These are phyloP conservation scores for Oppia nitens DNA, from an alignment of 1,140 invertebrate genomes.

Conservation along the genomic window DNA sequence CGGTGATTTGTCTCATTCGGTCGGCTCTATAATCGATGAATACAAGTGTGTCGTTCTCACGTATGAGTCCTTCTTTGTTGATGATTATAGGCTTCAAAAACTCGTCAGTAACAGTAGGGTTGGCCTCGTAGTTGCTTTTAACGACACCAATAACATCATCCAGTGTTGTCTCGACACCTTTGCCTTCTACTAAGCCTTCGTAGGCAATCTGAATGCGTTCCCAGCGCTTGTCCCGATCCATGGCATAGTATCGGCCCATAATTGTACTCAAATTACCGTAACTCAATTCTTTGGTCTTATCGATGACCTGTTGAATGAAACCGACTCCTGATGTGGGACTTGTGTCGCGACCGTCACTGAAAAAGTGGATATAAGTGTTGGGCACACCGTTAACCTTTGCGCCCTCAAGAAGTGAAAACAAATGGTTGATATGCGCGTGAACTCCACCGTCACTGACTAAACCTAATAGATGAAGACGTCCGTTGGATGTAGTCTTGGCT, in stretches of 20 bases:
- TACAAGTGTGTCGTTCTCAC: conserved; percentile 33
- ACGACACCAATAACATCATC: conserved; percentile 25
- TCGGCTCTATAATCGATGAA: conserved; percentile 35
- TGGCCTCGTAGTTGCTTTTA: conserved; percentile 18
- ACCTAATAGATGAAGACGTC: conserved; percentile 31
- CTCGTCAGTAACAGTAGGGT: conserved; percentile 29
- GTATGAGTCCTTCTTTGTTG: conserved; percentile 25
- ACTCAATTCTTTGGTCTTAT: conserved; percentile 18
- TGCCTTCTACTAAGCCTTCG: conserved; percentile 31
- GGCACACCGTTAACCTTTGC: conserved; percentile 29
- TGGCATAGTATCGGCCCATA: conserved; percentile 35
- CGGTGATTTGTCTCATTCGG: conserved; percentile 31
- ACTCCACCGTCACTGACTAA: conserved; percentile 35
- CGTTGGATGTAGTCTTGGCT: conserved; percentile 25
- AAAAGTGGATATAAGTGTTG: conserved; percentile 33
- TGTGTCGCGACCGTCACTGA: conserved; percentile 35
- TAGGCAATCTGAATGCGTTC: conserved; percentile 33
- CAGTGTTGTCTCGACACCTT: conserved; percentile 25
- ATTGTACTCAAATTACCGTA: conserved; percentile 33
- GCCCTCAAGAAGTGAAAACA: conserved; percentile 30
- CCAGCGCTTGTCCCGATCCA: conserved; percentile 36
- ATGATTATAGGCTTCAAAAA: conserved; percentile 34
- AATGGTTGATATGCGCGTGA: conserved; percentile 35
- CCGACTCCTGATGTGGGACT: conserved; percentile 29
- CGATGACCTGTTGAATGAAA: conserved; percentile 21